Evolutionary conservation across 2,113 vertebrate species (phyloP).

Genomic region (Collichthys lucidus): DNA sequence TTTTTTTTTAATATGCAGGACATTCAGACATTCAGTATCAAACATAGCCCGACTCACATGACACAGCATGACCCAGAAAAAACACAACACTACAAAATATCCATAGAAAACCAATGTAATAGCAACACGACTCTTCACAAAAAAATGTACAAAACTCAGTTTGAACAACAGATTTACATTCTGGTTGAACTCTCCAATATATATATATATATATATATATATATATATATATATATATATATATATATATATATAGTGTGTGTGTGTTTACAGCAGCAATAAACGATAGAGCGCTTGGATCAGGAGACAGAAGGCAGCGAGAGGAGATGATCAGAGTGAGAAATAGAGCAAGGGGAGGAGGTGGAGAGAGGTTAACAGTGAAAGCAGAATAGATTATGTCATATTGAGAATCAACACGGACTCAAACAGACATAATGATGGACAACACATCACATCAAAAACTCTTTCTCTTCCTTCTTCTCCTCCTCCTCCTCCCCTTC

Average conservation of each 20-base stretch:
- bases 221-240: conserved; percentile 18
- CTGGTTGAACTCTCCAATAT: conserved; percentile 57
- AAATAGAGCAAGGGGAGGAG: conserved; percentile 25
- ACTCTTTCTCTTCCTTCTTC: conserved; percentile 72
- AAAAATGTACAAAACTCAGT: conserved; percentile 76
- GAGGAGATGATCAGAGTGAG: conserved; percentile 16
- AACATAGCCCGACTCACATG: conserved; percentile 66
- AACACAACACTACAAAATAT: conserved; percentile 76
- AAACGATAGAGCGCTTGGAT: conserved; percentile 44
- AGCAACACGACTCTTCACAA: conserved; percentile 70
- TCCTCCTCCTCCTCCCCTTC: conserved; percentile 61
- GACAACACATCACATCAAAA: conserved; percentile 77
- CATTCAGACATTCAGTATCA: conserved; percentile 76
- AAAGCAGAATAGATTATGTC: conserved; percentile 60
- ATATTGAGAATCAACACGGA: conserved; percentile 68
- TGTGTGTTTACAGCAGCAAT: conserved; percentile 55
- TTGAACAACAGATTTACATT: conserved; percentile 79
- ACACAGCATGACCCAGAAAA: conserved; percentile 70
- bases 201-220: conserved; percentile 16
- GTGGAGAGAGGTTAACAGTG: conserved; percentile 24
- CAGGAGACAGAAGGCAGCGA: conserved; percentile 53
- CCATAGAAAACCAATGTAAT: conserved; percentile 76
- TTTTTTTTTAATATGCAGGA: conserved; percentile 65
- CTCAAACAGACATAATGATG: conserved; percentile 63
- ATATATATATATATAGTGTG: conserved; percentile 14